Evolutionary conservation across 2,113 vertebrate genomes (phyloP).

Genomic region (Perca fluviatilis): DNA sequence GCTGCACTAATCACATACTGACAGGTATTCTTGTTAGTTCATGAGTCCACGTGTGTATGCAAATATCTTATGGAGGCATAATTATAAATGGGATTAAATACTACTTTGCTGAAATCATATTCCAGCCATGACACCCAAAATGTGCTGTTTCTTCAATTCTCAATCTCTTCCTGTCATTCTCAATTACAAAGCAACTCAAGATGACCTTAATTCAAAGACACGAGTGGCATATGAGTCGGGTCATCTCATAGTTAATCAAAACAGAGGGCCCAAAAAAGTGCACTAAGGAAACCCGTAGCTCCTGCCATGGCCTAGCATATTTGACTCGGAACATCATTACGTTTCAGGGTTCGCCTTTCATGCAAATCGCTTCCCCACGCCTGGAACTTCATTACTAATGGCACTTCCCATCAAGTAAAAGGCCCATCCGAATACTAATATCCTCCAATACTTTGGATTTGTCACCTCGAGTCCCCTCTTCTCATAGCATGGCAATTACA

Average conservation of each 20-base stretch:
- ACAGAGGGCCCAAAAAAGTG: neutral
- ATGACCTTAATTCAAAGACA: conserved; percentile 66
- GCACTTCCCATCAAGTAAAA: conserved; percentile 76
- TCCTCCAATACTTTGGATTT: conserved; percentile 59
- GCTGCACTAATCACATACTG: neutral
- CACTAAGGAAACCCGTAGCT: conserved; percentile 41
- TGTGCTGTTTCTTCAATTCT: conserved; percentile 41
- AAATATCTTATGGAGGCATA: neutral
- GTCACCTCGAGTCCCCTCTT: conserved; percentile 65
- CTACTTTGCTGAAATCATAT: conserved; percentile 33
- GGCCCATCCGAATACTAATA: conserved; percentile 78
- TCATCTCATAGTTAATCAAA: conserved; percentile 69
- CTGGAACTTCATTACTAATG: conserved; percentile 82
- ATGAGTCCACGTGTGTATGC: neutral
- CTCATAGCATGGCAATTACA: conserved; percentile 75
- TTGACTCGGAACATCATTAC: conserved; percentile 76
- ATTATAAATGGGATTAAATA: conserved; percentile 41
- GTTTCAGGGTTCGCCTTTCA: conserved; percentile 73
- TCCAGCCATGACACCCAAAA: conserved; percentile 34
- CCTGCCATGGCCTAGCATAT: conserved; percentile 60
- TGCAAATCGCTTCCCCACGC: conserved; percentile 79
- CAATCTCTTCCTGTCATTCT: conserved; percentile 52
- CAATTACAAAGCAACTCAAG: conserved; percentile 58
- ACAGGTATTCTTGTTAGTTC: neutral
- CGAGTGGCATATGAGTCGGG: conserved; percentile 37